Evolutionary conservation across 1,140 invertebrate genomes (phyloP), one percentile per base, ranked within the genome.

Genomic region (Apocrypta bakeri): DNA sequence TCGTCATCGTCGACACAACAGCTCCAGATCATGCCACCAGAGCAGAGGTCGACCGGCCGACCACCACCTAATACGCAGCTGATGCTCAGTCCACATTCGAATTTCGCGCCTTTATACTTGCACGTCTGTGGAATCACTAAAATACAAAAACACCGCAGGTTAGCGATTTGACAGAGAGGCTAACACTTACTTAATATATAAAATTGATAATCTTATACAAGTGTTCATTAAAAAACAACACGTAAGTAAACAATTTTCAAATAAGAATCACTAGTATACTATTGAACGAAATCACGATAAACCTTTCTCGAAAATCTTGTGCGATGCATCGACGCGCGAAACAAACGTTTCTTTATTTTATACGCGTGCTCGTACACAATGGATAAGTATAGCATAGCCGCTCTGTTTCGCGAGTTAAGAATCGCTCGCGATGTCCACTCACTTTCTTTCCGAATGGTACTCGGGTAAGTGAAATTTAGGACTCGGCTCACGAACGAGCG

Each of bases 61-160:
- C 96, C 96, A 9, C 97, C 97, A 17, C 96, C 95, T 68, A 98
- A 91, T 21, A 98, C 96, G 89, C 97, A 98, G 69, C 96, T 96
- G 84, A 98, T 96, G 89, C 97, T 97, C 71, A 98, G 93, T 0
- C 97, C 96, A 88, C 97, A 98, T 83, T 97, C 95, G 92, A 97
- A 98, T 87, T 96, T 95, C 9, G 95, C 94, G n/a, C 97, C 97
- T 86, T 96, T 95, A 93, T 97, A 98, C 86, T 96, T 96, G 89
- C 97, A 98, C 27, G 95, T 96, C 88, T 98, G 97, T 1, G 97
- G 97, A 88, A 98, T 98, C 95, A 98, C 97, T 98, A 94, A 48
- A 94, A 94, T 72, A 86, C 84, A 85, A 56, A 37, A 83, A 56
- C 14, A 12, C 42, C 12, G 14, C 42, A 0, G 14, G 14, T 48